Evolutionary conservation across 2,113 vertebrate genomes (phyloP).

Genomic region (Erinaceus europaeus): DNA sequence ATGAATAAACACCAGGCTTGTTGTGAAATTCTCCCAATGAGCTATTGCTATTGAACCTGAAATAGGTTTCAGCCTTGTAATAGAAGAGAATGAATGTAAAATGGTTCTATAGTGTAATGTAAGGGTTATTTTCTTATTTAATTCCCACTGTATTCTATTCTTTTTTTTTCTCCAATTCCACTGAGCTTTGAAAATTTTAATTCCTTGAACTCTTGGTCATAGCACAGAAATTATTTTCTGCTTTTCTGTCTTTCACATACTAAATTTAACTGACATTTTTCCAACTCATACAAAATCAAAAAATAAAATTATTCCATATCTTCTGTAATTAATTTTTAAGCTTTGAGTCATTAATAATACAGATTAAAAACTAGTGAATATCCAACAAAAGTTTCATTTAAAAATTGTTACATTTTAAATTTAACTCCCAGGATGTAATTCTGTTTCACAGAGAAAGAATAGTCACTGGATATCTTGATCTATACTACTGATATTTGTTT

Average conservation of each 20-base stretch:
- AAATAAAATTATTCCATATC: background rate
- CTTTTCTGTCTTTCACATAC: background rate
- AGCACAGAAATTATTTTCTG: constrained; percentile 47
- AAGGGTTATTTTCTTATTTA: background rate
- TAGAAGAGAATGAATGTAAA: constrained; percentile 37
- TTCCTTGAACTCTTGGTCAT: background rate
- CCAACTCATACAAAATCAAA: background rate
- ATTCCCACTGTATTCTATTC: background rate
- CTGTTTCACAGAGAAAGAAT: background rate
- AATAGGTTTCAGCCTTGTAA: background rate
- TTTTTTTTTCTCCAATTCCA: background rate
- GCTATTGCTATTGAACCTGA: background rate
- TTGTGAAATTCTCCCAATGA: constrained; percentile 26
- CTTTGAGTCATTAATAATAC: constrained; percentile 14
- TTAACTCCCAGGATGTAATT: background rate
- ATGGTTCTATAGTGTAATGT: constrained; percentile 18
- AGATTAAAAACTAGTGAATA: constrained; percentile 18
- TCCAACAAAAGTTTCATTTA: background rate
- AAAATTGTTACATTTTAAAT: background rate
- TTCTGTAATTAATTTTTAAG: background rate
- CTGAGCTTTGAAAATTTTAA: constrained; percentile 40
- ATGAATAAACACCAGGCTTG: background rate
- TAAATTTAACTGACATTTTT: constrained; percentile 49
- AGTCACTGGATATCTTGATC: background rate
- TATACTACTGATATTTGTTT: background rate